Evolutionary conservation across 2,888 invertebrate genomes (phyloP).

Genomic region (Trachelus stipa): DNA sequence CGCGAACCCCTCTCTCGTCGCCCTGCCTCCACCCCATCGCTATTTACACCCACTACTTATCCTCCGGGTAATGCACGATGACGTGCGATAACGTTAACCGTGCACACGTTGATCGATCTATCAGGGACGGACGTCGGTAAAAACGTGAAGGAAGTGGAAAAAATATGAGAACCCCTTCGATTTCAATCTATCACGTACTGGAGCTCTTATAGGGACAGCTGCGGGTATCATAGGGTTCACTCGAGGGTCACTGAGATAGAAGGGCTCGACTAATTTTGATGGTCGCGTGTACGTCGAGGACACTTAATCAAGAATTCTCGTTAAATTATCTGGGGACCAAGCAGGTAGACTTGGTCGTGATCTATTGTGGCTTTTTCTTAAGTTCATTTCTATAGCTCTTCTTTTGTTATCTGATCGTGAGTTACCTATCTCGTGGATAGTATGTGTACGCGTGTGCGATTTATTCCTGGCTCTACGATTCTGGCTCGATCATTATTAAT

Average conservation of each 20-base stretch:
- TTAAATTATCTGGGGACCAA: neutral
- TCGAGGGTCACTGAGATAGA: neutral
- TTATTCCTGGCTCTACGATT: too few species aligned
- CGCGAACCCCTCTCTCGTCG: conserved; percentile 6
- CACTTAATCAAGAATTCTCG: neutral
- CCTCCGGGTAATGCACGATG: neutral
- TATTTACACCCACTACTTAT: neutral
- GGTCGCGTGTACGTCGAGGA: neutral
- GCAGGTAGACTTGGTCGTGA: too few species aligned
- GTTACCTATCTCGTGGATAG: too few species aligned
- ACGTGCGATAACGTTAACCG: neutral
- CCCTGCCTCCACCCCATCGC: neutral
- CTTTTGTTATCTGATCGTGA: too few species aligned
- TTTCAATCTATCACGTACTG: neutral
- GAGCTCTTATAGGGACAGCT: neutral
- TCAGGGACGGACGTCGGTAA: neutral
- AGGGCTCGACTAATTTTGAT: neutral
- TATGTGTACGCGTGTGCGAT: too few species aligned
- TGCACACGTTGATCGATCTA: neutral
- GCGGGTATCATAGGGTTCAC: neutral
- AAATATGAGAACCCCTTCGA: neutral
- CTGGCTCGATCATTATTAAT: too few species aligned
- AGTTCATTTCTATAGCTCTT: too few species aligned
- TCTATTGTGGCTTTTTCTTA: too few species aligned
- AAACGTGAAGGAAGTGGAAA: neutral